phyloP scores from a whole-genome alignment of 2,113 vertebrate species.

The Phyllostomus hastatus region DNA sequence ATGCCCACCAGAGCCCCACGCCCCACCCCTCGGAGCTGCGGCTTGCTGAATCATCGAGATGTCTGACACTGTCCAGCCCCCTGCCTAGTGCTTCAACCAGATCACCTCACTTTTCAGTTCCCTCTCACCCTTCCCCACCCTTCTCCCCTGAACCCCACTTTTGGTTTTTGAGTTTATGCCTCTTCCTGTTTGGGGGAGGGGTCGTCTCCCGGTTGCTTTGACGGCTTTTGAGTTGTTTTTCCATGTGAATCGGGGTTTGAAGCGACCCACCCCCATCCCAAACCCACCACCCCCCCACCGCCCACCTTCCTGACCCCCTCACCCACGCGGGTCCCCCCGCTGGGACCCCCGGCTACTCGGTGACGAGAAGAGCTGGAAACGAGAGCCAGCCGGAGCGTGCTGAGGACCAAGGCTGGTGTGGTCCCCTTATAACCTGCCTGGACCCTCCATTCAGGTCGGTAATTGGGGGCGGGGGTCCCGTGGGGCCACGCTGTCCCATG shows the following conservation, averaged over 20 bases:
- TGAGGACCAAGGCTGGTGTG: slow-evolving; percentile 81
- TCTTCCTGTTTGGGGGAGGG: slow-evolving; percentile 68
- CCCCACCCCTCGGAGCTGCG: slow-evolving; percentile 87
- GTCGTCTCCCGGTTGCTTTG: slow-evolving; percentile 76
- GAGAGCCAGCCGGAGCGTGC: slow-evolving; percentile 71
- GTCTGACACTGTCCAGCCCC: slow-evolving; percentile 82
- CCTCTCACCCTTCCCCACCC: neutral
- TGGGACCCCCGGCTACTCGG: slow-evolving; percentile 73
- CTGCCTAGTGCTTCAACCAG: slow-evolving; percentile 78
- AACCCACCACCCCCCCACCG: neutral
- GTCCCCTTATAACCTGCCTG: slow-evolving; percentile 79
- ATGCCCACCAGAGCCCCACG: slow-evolving; percentile 90
- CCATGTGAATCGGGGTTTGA: slow-evolving; percentile 97
- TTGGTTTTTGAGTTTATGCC: slow-evolving; percentile 78
- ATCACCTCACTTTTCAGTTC: slow-evolving; percentile 79
- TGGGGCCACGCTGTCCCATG: slow-evolving; percentile 61
- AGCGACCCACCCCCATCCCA: slow-evolving; percentile 77
- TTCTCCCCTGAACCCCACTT: slow-evolving; percentile 75
- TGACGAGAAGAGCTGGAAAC: slow-evolving; percentile 76
- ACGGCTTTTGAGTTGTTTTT: slow-evolving; percentile 85
- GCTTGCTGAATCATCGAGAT: slow-evolving; percentile 86
- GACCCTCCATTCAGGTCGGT: slow-evolving; percentile 83
- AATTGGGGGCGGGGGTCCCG: slow-evolving; percentile 73
- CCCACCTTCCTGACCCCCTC: slow-evolving; percentile 34
- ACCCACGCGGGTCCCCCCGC: slow-evolving; percentile 63